phyloP scores from a whole-genome alignment of 2,888 invertebrate species.

The Acrobasis suavella region DNA sequence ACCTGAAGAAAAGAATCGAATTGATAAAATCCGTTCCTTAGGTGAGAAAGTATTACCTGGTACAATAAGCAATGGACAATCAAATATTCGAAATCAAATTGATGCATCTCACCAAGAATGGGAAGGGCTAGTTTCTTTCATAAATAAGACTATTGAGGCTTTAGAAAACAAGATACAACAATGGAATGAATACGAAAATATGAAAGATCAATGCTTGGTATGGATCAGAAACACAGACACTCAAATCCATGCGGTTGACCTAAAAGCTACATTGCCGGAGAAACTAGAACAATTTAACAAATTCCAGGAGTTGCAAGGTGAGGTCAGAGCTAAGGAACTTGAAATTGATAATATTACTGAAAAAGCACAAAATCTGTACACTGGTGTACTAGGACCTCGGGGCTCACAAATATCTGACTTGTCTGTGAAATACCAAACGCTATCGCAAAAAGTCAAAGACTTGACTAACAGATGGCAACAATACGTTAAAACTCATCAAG shows the following conservation, averaged over 20 bases:
- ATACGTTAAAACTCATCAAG: slow-evolving; percentile 93
- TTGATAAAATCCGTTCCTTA: slow-evolving; percentile 90
- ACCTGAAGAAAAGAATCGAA: slow-evolving; percentile 92
- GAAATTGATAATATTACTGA: slow-evolving; percentile 97
- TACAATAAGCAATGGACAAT: slow-evolving; percentile 91
- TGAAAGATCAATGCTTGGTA: slow-evolving; percentile 91
- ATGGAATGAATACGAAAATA: slow-evolving; percentile 95
- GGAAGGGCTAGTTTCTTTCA: slow-evolving; percentile 90
- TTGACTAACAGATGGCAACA: slow-evolving; percentile 95
- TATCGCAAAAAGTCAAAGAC: slow-evolving; percentile 95
- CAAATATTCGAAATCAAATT: slow-evolving; percentile 92
- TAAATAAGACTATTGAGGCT: slow-evolving; percentile 89
- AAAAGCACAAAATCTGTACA: slow-evolving; percentile 92
- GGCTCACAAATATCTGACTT: slow-evolving; percentile 93
- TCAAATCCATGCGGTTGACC: slow-evolving; percentile 92
- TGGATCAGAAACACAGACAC: slow-evolving; percentile 96
- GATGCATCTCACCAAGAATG: slow-evolving; percentile 95
- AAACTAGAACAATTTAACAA: slow-evolving; percentile 93
- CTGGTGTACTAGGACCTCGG: slow-evolving; percentile 87
- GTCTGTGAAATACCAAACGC: slow-evolving; percentile 95
- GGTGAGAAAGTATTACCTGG: slow-evolving; percentile 95
- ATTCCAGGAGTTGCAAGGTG: slow-evolving; percentile 91
- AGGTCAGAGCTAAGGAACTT: slow-evolving; percentile 93
- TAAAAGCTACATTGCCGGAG: slow-evolving; percentile 90
- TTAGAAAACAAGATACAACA: slow-evolving; percentile 92